Evolutionary conservation across 2,113 vertebrate genomes (phyloP), one percentile per base, ranked within the genome.

Genomic region (Abramis brama): DNA sequence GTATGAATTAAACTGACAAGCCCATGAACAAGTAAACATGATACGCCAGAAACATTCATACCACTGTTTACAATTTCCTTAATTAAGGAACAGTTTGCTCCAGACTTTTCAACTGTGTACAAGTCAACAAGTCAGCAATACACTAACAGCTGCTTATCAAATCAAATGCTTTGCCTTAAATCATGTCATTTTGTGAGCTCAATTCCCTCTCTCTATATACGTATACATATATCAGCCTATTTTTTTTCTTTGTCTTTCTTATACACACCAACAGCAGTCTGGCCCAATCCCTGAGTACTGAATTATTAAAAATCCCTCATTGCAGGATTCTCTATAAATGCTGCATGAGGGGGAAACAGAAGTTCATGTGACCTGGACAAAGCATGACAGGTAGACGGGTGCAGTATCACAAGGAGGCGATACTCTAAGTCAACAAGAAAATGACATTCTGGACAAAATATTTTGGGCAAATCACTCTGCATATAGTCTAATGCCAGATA

Each of bases 321-420:
- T 86, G 79, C 79, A 74, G 75, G 30, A 83, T 70, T 76, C 71
- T 82, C 76, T 60, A 71, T 89, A 83, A 86, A 88, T 89, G 73
- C 80, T 87, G 74, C 21, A 86, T 39, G 66, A 88, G 39, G 39
- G 96, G 93, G 85, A 95, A 95, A 93, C 95, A 96, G 93, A 95
- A 95, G 39, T 94, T 96, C 95, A 96, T 95, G 95, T 96, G 96
- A 96, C 95, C 96, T 93, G 94, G 94, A 94, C 91, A 95, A 96
- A 59, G 94, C 94, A 86, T 95, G 96, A 94, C 94, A 95, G 93
- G 95, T 96, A 71, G 71, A 73, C 27, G 77, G 94, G 94, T 96
- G 91, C 96, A 95, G 94, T 94, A 95, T 94, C 95, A 94, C 0
- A 94, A 94, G 94, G 95, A 95, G 82, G 95, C 95, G 96, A 95